A percentile compares a stretch with the other conserved stretches of the same genome.
phyloP scores from a whole-genome alignment of 2,113 vertebrate genomes.

The Macquaria ambigua region DNA sequence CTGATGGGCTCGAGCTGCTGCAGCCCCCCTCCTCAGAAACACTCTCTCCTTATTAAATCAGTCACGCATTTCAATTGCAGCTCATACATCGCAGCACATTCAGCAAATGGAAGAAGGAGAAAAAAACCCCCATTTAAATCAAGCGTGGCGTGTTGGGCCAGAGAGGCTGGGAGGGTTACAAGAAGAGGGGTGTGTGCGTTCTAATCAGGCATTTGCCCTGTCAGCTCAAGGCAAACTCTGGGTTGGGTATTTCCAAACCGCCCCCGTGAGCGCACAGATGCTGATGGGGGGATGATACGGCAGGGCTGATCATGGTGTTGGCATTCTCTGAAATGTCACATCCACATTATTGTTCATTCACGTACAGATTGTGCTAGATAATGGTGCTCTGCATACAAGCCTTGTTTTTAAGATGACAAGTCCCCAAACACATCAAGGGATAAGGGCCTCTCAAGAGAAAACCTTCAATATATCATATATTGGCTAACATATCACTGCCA shows the following conservation, averaged over 20 bases:
- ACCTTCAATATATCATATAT: background rate
- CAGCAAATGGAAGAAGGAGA: conserved; percentile 44
- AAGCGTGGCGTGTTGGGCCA: conserved; percentile 41
- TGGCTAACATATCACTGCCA: background rate
- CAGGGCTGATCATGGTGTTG: conserved; percentile 32
- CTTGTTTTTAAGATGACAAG: background rate
- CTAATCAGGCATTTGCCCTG: conserved; percentile 63
- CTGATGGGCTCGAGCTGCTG: conserved; percentile 39
- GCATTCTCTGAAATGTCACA: conserved; percentile 64
- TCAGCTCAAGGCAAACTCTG: conserved; percentile 52
- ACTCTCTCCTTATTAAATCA: conserved; percentile 73
- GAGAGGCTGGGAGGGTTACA: conserved; percentile 34
- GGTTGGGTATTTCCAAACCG: conserved; percentile 31
- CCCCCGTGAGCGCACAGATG: conserved; percentile 5
- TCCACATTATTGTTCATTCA: conserved; percentile 30
- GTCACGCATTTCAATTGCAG: conserved; percentile 67
- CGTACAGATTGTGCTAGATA: conserved; percentile 15
- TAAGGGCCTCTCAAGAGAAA: background rate
- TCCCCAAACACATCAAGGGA: background rate
- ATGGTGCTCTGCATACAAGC: background rate
- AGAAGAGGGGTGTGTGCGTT: conserved; percentile 24
- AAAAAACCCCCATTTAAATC: conserved; percentile 46
- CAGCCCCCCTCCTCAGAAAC: conserved; percentile 51
- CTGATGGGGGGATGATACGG: conserved; percentile 20
- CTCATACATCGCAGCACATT: conserved; percentile 64